These are phyloP conservation scores for Pipa parva DNA, from an alignment of 2,113 vertebrate genomes.

Conservation along the genomic window DNA sequence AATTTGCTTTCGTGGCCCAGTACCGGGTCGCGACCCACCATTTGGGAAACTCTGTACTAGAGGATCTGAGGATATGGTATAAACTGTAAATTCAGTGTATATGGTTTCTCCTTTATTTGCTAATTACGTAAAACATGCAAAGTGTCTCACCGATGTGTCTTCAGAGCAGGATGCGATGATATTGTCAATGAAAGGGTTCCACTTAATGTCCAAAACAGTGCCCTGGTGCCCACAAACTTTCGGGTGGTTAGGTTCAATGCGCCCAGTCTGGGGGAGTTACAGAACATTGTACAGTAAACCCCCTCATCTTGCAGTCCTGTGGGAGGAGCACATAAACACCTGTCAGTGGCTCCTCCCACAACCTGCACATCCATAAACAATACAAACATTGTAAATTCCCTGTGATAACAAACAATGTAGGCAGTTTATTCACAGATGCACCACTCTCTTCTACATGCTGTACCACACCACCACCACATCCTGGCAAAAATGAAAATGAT, in stretches of 20 bases:
- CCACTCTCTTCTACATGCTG: too few relatives aligned
- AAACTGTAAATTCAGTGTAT: too few relatives aligned
- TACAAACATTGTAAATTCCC: too few relatives aligned
- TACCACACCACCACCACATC: too few relatives aligned
- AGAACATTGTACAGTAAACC: conserved; percentile 27
- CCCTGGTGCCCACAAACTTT: conserved; percentile 95
- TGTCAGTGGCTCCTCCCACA: conserved; percentile 46
- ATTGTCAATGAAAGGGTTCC: conserved; percentile 98
- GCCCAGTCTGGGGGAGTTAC: conserved; percentile 62
- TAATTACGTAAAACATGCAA: neutral
- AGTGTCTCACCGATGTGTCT: conserved; percentile 82
- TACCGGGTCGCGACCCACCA: too few relatives aligned
- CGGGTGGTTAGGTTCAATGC: conserved; percentile 88
- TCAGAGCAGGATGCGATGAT: conserved; percentile 94
- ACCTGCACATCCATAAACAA: neutral
- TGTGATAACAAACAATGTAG: too few relatives aligned
- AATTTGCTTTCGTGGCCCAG: too few relatives aligned
- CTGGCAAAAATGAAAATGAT: too few relatives aligned
- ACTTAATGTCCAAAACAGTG: conserved; percentile 95
- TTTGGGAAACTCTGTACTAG: too few relatives aligned
- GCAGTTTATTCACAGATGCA: too few relatives aligned
- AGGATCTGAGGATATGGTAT: too few relatives aligned
- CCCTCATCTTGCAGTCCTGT: conserved; percentile 51
- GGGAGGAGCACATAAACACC: conserved; percentile 49
- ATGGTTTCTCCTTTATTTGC: too few relatives aligned